Conservation (phyloP, 2,113 vertebrate genomes). For the Sinocyclocheilus maitianheensis region DNA sequence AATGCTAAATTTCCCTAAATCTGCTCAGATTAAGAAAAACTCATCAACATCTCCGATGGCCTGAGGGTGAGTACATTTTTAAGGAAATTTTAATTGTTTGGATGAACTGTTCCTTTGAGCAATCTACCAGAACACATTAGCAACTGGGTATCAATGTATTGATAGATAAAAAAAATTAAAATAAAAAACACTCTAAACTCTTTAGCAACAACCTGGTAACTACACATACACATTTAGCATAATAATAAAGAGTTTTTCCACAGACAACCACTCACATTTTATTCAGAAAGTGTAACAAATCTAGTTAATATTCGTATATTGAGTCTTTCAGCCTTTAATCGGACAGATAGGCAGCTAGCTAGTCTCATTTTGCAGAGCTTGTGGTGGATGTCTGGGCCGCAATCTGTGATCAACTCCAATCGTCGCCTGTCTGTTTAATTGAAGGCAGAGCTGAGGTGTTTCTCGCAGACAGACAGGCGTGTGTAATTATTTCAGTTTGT, state of each 20-base stretch:
- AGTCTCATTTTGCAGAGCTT: conserved; percentile 30
- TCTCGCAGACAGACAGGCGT: conserved; percentile 70
- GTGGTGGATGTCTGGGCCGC: conserved; percentile 12
- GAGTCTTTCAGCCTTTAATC: not conserved
- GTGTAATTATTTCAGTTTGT: conserved; percentile 77
- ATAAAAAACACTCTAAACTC: no score
- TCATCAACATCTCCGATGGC: no score
- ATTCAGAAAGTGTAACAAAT: not conserved
- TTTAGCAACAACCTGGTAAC: no score
- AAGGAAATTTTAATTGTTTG: no score
- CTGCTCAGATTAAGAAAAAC: no score
- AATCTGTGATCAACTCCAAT: conserved; percentile 65
- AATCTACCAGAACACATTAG: no score
- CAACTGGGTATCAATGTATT: no score
- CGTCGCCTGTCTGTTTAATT: conserved; percentile 66
- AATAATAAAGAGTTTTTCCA: not conserved
- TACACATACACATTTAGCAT: not conserved
- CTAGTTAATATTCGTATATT: conserved; percentile 37
- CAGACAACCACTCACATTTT: not conserved
- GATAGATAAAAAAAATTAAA: no score
- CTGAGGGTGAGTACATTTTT: no score
- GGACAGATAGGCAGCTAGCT: conserved; percentile 32
- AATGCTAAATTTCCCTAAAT: no score
- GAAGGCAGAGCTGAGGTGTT: conserved; percentile 73
- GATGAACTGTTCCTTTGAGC: no score